These are phyloP conservation scores for Melitaea athalia DNA, from an alignment of 2,888 invertebrate genomes.

Conservation along the genomic window DNA sequence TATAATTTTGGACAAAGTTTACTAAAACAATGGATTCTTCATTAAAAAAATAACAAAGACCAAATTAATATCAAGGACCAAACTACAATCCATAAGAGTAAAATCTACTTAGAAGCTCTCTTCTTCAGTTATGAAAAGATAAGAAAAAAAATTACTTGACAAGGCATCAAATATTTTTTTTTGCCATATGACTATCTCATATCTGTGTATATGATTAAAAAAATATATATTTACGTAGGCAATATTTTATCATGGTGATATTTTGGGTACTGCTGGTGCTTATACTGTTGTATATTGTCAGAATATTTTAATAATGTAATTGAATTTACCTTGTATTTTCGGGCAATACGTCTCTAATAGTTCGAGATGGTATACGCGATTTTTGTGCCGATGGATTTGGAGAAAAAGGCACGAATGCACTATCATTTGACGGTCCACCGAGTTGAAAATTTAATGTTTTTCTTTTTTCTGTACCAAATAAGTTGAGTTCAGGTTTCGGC, in stretches of 20 bases:
- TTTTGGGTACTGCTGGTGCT: neutral
- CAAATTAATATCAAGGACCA: no score
- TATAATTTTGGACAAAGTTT: no score
- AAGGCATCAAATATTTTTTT: no score
- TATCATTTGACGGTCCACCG: conserved; percentile 72
- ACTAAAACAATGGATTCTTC: no score
- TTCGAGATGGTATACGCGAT: conserved; percentile 67
- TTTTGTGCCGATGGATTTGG: conserved; percentile 58
- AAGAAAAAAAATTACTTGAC: no score
- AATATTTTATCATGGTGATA: no score
- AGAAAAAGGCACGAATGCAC: conserved; percentile 78
- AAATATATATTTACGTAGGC: no score
- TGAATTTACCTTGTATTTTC: conserved; percentile 70
- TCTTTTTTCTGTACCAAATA: conserved; percentile 79
- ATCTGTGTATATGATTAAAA: no score
- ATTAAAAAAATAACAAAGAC: neutral
- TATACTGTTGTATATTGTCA: neutral
- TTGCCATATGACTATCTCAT: no score
- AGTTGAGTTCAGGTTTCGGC: conserved; percentile 75
- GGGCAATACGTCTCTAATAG: conserved; percentile 75
- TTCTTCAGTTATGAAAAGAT: no score
- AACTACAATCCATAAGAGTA: no score
- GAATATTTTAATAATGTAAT: neutral
- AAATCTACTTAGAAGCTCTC: no score
- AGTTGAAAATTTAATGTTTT: conserved; percentile 83